Evolutionary conservation across 2,888 invertebrate genomes (phyloP).

Genomic region (Allacma fusca): DNA sequence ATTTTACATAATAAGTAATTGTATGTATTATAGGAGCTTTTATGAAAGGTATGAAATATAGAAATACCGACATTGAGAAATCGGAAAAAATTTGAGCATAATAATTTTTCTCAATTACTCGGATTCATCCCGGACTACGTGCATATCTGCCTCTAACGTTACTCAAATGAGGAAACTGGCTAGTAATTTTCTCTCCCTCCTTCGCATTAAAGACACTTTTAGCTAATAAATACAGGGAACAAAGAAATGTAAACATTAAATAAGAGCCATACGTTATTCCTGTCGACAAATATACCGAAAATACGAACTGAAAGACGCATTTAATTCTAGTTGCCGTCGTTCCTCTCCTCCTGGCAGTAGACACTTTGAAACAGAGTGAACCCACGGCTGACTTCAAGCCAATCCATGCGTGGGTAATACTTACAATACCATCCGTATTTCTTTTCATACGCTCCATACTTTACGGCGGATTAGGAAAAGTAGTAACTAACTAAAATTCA

Average conservation of each 20-base stretch:
- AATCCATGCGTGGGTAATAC: conserved; percentile 12
- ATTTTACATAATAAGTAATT: too few species aligned
- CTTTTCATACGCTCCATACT: conserved; percentile 8
- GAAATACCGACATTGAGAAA: neutral
- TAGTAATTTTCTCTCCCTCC: neutral
- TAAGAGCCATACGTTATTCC: conserved; percentile 17
- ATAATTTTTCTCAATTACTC: neutral
- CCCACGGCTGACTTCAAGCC: conserved; percentile 11
- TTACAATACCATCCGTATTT: conserved; percentile 16
- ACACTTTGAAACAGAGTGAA: conserved; percentile 9
- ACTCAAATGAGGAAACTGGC: neutral
- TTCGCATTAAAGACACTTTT: conserved; percentile 17
- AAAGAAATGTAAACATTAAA: conserved; percentile 24
- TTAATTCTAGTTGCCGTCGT: neutral
- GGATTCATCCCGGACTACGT: neutral
- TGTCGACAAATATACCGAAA: conserved; percentile 30
- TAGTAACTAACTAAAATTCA: neutral
- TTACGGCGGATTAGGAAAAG: neutral
- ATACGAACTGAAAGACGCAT: conserved; percentile 18
- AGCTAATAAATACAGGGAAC: conserved; percentile 14
- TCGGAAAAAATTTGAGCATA: neutral
- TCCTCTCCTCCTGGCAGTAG: conserved; percentile 1
- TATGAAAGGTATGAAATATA: neutral
- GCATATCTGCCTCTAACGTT: too few species aligned
- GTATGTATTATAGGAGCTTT: neutral